phyloP scores from a whole-genome alignment of 2,888 invertebrate genomes.

The Dynastes hyllus region DNA sequence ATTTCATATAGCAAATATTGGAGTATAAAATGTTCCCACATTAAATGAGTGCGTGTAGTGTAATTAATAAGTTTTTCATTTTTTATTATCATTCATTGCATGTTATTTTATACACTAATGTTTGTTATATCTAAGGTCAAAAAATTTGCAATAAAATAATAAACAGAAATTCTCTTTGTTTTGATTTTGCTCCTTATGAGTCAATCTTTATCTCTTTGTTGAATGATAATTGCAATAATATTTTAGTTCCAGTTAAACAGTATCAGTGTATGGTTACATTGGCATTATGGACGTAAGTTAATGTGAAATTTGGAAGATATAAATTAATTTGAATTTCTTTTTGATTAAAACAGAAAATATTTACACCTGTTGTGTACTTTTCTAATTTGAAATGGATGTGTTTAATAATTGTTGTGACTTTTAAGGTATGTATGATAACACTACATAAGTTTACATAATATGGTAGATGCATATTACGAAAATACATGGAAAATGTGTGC shows the following conservation, averaged over 20 bases:
- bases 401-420: conserved; percentile 27
- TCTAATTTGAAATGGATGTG: conserved; percentile 33
- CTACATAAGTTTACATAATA: too few relatives aligned
- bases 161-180: conserved; percentile 39
- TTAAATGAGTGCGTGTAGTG: conserved; percentile 52
- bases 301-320: background rate
- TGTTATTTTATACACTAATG: conserved; percentile 64
- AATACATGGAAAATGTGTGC: too few relatives aligned
- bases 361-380: conserved; percentile 34
- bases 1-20: conserved; percentile 63
- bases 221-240: conserved; percentile 29
- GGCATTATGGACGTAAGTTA: conserved; percentile 39
- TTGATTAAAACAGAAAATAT: conserved; percentile 29
- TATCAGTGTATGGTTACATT: conserved; percentile 1
- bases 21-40: conserved; percentile 59
- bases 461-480: too few relatives aligned
- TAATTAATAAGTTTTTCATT: conserved; percentile 52
- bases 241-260: background rate
- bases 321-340: conserved; percentile 1
- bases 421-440: conserved; percentile 26
- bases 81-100: conserved; percentile 55
- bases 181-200: conserved; percentile 12
- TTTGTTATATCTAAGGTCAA: conserved; percentile 61
- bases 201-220: conserved; percentile 46
- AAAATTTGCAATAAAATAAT: conserved; percentile 51